Evolutionary conservation across 2,113 vertebrate species (phyloP).

Genomic region (Theropithecus gelada): DNA sequence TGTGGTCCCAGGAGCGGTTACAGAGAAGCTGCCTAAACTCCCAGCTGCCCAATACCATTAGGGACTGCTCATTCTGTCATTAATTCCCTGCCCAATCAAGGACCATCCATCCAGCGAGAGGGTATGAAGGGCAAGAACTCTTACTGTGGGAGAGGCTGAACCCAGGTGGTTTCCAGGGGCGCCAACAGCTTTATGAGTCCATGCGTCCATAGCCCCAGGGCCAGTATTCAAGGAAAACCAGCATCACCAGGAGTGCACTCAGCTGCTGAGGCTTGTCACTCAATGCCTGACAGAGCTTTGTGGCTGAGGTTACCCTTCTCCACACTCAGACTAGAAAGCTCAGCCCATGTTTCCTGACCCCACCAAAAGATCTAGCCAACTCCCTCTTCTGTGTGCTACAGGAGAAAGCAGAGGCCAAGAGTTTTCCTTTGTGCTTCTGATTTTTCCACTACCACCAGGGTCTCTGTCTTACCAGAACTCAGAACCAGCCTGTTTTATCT

Average conservation of each 20-base stretch:
- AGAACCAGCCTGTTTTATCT: not conserved
- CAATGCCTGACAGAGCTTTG: not conserved
- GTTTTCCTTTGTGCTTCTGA: conserved; percentile 42
- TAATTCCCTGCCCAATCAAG: not conserved
- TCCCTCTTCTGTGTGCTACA: too few relatives aligned
- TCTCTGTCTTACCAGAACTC: not conserved
- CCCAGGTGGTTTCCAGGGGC: not conserved
- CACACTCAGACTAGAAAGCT: not conserved
- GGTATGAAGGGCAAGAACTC: not conserved
- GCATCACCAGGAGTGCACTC: not conserved
- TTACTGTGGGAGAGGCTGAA: not conserved
- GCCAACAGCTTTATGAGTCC: not conserved
- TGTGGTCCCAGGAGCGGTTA: not conserved
- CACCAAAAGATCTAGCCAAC: not conserved
- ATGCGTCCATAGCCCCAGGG: not conserved
- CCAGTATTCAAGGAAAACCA: conserved; percentile 17
- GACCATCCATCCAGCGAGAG: not conserved
- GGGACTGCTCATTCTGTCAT: not conserved
- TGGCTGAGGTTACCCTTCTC: not conserved
- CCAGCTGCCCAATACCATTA: not conserved
- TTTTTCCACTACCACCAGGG: not conserved
- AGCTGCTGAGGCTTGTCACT: not conserved
- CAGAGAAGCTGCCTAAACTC: not conserved
- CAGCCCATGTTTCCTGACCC: not conserved
- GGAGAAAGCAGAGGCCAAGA: not conserved